Base-by-base conservation (phyloP, 2,888 invertebrate genomes). In the Drosophila mercatorum region DNA sequence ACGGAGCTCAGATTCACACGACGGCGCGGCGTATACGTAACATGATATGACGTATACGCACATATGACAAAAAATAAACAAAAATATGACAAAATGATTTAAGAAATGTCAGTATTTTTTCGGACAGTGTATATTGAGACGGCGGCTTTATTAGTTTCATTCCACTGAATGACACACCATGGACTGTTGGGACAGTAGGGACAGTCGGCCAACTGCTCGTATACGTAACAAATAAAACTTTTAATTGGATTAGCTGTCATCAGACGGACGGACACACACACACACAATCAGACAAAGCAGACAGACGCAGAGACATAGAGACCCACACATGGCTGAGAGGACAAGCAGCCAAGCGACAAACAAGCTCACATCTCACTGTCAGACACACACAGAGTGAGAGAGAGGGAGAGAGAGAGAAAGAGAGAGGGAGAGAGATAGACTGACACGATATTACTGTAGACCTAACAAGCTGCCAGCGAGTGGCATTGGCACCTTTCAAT, bases 181-280 rank as follows among this genome's bases (percentile, higher is more conserved):
- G 63, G 61, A 60, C 67, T 46, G 44, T 38, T 52, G 60, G 36
- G 53, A 41, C 36, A 53, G 43, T 38, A 55, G 60, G 36, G 53
- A 41, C 36, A 53, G 43, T 44, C 64, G 64, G 56, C 63, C 66
- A 68, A 70, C 66, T 59, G 77, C 59, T 79, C 78, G 80, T 77
- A 80, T 81, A 85, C 81, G 86, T 80, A 81, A 83, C 83, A 88
- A 86, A 89, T 89, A 89, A 89, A 90, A 91, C 80, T 90, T 91
- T 89, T 91, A 91, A 91, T 91, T 91, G 90, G 91, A 91, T 91
- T 91, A 90, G 85, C 84, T 90, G 78, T 86, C 81, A 79, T 84
- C 83, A 80, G 81, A 71, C 75, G 69, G 52, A 55, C 61, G 53
- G 61, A 64, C 40, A 64, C 47, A 61, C 63, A 64, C 17, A 17